A percentile compares a stretch with the other conserved stretches of the same genome.
Evolutionary conservation across 2,797 vertebrate species (phyloP).

Genomic region (Tachyglossus aculeatus): DNA sequence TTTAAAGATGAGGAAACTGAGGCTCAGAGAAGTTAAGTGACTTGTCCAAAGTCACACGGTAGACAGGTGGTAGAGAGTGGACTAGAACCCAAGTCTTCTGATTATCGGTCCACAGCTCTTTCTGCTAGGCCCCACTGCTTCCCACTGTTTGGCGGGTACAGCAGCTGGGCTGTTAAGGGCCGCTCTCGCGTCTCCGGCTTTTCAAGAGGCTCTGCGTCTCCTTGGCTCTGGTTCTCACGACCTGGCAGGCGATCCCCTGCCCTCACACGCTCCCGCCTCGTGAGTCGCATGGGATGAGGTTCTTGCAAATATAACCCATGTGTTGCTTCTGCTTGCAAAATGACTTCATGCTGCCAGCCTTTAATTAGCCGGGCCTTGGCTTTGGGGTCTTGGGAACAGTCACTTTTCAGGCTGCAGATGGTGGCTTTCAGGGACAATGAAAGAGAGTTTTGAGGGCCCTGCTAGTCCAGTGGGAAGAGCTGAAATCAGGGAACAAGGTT

Average conservation of each 20-base stretch:
- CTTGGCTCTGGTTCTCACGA: background rate
- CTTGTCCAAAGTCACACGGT: too few species aligned
- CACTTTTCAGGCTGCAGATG: background rate
- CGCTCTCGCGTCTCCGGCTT: background rate
- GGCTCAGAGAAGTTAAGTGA: too few species aligned
- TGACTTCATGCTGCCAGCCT: background rate
- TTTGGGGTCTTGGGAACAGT: background rate
- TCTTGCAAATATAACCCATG: background rate
- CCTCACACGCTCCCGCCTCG: too few species aligned
- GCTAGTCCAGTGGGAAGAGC: too few species aligned
- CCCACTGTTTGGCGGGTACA: background rate
- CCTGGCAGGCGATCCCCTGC: background rate
- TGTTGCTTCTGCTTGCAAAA: background rate
- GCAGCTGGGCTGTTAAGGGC: background rate
- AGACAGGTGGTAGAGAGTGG: too few species aligned
- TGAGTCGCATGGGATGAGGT: background rate
- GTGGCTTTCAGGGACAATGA: background rate
- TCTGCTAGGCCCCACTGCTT: too few species aligned
- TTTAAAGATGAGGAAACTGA: too few species aligned
- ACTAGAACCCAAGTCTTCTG: too few species aligned
- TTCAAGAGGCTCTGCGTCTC: fast-evolving
- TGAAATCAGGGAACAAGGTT: too few species aligned
- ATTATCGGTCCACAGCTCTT: too few species aligned
- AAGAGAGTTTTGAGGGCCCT: background rate
- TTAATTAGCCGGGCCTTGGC: background rate